Evolutionary conservation across 2,888 invertebrate genomes (phyloP), one percentile per base, ranked within the genome.

Genomic region (Auanema sp.): DNA sequence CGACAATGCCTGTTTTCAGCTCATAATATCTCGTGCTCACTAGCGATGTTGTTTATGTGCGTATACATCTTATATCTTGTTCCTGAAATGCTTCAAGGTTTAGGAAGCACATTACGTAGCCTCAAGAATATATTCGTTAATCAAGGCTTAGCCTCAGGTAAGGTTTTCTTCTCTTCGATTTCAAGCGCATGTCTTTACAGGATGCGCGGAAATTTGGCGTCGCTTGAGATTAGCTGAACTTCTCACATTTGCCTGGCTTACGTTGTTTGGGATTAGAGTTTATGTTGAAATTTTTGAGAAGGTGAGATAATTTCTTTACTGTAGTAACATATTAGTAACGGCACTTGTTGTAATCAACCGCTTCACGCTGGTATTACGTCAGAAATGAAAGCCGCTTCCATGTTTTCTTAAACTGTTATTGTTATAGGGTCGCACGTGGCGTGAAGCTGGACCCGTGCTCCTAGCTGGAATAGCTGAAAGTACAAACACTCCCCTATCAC

Each of bases 231-330:
- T 87, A 8, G 85, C 87, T 6, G 80, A 85, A 14, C 86, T 87
- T 71, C 83, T 87, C 60, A 82, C 87, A 5, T 79, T 85, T 25
- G 87, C 87, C 73, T 88, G 87, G 87, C 64, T 85, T 33, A 80
- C 85, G 42, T 80, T 87, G 69, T 87, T 87, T 65, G 59, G 79
- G 11, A 76, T 84, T 11, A 85, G 87, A 71, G 74, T 87, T 10
- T 84, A 79, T 72, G 81, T 82, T 21, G 84, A 83, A 66, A 67
- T 80, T 52, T 72, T 77, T 55, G 76, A 79, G 24, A 81, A 79
- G 61, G 75, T 71, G 21, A 23, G 55, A 23, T 49, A 56, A 49
- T 5, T 55, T 16, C 23, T 12, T 16, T 18, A 47, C 8, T 47
- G 8, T 47, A 11, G 11, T 5, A 47, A 21, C 5, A 5, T 47